phyloP scores from a whole-genome alignment of 2,888 invertebrate species.

The Scaptomyza tumidula region DNA sequence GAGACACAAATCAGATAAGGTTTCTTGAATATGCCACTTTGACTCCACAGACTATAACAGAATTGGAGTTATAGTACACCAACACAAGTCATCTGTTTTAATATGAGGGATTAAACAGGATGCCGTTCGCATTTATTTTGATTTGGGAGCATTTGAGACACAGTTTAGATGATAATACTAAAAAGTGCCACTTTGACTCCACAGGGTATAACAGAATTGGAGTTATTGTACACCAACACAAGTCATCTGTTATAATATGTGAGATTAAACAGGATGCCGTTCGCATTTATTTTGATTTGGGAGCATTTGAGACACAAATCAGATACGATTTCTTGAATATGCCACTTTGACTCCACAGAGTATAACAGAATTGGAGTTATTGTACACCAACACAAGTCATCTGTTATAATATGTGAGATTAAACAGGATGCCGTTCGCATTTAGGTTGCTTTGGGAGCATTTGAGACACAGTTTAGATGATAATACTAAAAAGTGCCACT shows the following conservation, averaged over 20 bases:
- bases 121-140: constrained; percentile 10
- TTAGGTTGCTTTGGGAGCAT: constrained; percentile 29
- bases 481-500: constrained; percentile 42
- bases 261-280: constrained; percentile 34
- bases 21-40: too few relatives aligned
- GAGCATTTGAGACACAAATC: constrained; percentile 47
- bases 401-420: constrained; percentile 45
- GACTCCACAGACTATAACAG: background rate
- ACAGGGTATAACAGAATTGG: background rate
- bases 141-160: constrained; percentile 21
- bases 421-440: constrained; percentile 54
- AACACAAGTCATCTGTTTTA: constrained; percentile 52
- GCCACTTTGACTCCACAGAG: constrained; percentile 47
- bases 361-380: background rate
- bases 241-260: constrained; percentile 49
- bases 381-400: constrained; percentile 55
- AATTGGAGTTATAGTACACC: constrained; percentile 10
- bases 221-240: constrained; percentile 17
- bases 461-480: constrained; percentile 39
- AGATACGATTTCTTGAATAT: constrained; percentile 23
- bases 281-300: constrained; percentile 18
- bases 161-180: background rate
- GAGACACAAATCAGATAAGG: too few relatives aligned
- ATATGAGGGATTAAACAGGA: constrained; percentile 22
- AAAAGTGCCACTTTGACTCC: constrained; percentile 53